These are phyloP conservation scores for Cotesia vestalis DNA, from an alignment of 1,140 invertebrate genomes.

Conservation along the genomic window DNA sequence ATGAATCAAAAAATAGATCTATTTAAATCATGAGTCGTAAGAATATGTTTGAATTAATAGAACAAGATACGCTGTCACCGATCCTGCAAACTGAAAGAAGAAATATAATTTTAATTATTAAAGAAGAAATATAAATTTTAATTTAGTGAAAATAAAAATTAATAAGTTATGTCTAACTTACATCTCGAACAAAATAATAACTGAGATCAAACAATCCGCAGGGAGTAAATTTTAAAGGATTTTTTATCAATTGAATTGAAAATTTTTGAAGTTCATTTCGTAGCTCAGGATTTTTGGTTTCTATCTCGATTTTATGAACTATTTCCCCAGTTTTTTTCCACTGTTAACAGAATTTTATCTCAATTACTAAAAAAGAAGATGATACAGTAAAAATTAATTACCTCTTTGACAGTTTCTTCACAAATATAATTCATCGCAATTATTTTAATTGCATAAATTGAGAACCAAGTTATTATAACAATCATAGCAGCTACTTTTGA, in stretches of 20 bases:
- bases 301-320: not conserved
- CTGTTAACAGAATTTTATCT: not conserved
- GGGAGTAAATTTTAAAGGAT: not conserved
- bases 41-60: not conserved
- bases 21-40: no score
- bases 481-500: no score
- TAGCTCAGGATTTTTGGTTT: not conserved
- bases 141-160: no score
- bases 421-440: not conserved
- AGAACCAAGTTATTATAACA: no score
- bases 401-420: not conserved
- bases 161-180: not conserved
- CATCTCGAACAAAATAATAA: not conserved
- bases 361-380: not conserved
- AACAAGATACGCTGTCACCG: not conserved
- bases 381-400: not conserved
- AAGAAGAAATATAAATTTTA: not conserved
- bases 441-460: no score
- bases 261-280: not conserved
- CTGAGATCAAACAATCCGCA: not conserved
- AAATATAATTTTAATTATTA: not conserved
- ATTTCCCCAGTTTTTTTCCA: constrained; percentile 9
- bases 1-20: no score
- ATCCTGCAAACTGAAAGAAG: not conserved
- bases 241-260: not conserved